Percentiles rank a stretch among this genome's conserved stretches.
Conservation (phyloP, 2,113 vertebrate genomes). For the Scomber japonicus region DNA sequence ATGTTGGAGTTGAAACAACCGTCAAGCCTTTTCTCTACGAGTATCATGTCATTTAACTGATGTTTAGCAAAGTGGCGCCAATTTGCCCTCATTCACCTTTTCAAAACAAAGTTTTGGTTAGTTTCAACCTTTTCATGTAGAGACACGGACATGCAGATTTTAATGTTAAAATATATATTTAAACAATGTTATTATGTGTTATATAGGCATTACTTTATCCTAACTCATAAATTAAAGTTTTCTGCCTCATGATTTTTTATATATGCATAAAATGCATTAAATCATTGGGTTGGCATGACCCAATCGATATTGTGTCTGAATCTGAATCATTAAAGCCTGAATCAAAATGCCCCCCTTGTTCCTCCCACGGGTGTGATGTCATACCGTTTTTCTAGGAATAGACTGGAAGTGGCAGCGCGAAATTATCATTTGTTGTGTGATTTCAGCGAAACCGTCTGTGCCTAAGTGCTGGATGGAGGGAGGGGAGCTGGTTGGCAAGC, state of each 20-base stretch:
- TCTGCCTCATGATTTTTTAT: not conserved
- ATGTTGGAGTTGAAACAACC: not conserved
- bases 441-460: constrained; percentile 85
- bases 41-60: not conserved
- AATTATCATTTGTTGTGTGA: constrained; percentile 30
- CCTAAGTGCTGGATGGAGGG: constrained; percentile 89
- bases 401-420: not conserved
- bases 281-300: not conserved
- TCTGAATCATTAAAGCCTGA: not conserved
- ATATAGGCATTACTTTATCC: not conserved
- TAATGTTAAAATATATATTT: not conserved
- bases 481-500: constrained; percentile 73
- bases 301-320: not conserved
- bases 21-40: not conserved
- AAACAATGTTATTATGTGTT: not conserved
- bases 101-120: too few species aligned
- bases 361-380: not conserved
- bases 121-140: not conserved
- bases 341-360: not conserved
- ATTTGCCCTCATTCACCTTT: not conserved
- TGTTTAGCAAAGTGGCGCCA: not conserved
- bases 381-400: not conserved
- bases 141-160: not conserved
- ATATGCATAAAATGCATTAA: not conserved
- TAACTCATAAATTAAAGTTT: not conserved